A percentile compares a stretch with the other conserved stretches of the same genome.
These are phyloP conservation scores for Parazoanthus darwini DNA, from an alignment of 92 coral and sea anemone genomes.

Conservation along the genomic window DNA sequence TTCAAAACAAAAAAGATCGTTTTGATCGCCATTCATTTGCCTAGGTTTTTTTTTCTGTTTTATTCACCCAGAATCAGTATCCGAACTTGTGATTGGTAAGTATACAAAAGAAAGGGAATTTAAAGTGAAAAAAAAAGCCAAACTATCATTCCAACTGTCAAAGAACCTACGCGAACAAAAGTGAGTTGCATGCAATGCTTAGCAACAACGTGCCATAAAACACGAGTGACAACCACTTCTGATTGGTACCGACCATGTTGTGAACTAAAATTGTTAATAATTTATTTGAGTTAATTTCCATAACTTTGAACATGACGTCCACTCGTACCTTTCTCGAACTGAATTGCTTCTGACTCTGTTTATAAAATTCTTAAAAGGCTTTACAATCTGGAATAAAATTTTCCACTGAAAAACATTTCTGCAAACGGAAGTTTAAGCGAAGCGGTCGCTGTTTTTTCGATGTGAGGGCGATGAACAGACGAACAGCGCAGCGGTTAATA, in stretches of 20 bases:
- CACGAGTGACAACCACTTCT: neutral
- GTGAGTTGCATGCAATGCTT: slow-evolving; percentile 1
- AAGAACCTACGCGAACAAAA: neutral
- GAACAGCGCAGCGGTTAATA: neutral
- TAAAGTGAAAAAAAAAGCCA: neutral
- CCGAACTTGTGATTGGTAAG: neutral
- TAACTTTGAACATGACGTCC: slow-evolving; percentile 22
- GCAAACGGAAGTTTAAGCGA: slow-evolving; percentile 11
- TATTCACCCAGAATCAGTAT: neutral
- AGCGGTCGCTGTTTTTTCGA: slow-evolving; percentile 19
- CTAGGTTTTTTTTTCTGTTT: neutral
- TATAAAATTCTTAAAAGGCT: neutral
- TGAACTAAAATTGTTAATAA: slow-evolving; percentile 41
- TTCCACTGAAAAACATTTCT: neutral
- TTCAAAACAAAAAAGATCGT: neutral
- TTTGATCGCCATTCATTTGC: neutral
- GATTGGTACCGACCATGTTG: slow-evolving; percentile 17
- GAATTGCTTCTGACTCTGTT: slow-evolving; percentile 11
- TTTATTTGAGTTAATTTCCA: slow-evolving; percentile 42
- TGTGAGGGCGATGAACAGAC: slow-evolving; percentile 28
- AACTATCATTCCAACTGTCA: neutral
- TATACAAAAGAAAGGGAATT: neutral
- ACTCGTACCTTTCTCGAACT: neutral
- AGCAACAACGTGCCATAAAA: slow-evolving; percentile 31
- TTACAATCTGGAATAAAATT: neutral